These are phyloP conservation scores for Crypturellus tataupa DNA, from an alignment of 2,797 vertebrate species.

Conservation along the genomic window DNA sequence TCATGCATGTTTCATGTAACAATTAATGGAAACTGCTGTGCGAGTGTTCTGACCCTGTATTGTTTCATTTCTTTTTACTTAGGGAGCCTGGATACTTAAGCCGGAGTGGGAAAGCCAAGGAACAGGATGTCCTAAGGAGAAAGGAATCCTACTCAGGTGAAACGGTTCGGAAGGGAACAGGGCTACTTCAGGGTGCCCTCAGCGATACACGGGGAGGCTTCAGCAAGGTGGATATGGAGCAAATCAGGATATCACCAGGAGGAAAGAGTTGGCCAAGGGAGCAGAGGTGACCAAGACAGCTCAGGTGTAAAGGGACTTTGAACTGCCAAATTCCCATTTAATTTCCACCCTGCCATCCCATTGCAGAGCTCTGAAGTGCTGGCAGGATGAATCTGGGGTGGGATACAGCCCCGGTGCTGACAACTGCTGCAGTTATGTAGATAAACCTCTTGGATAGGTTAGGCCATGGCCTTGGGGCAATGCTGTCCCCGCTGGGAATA, in stretches of 20 bases:
- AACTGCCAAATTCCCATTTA: not conserved
- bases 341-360: not conserved
- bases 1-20: constrained; percentile 40
- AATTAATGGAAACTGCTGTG: constrained; percentile 44
- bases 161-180: not conserved
- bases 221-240: not conserved
- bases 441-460: not conserved
- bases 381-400: not conserved
- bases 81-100: not conserved
- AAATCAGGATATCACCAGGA: not conserved
- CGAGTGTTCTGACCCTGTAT: constrained; percentile 17
- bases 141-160: not conserved
- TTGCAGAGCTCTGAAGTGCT: not conserved
- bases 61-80: constrained; percentile 57
- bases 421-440: not conserved
- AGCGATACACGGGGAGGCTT: not conserved
- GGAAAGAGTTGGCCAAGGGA: not conserved
- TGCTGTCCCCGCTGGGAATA: not conserved
- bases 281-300: not conserved
- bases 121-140: not conserved
- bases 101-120: not conserved
- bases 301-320: not conserved
- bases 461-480: not conserved
- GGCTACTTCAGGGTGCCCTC: not conserved
- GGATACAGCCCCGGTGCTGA: not conserved